Base-by-base conservation (phyloP, 2,888 invertebrate genomes). In the Archaeoteleia sp. region DNA sequence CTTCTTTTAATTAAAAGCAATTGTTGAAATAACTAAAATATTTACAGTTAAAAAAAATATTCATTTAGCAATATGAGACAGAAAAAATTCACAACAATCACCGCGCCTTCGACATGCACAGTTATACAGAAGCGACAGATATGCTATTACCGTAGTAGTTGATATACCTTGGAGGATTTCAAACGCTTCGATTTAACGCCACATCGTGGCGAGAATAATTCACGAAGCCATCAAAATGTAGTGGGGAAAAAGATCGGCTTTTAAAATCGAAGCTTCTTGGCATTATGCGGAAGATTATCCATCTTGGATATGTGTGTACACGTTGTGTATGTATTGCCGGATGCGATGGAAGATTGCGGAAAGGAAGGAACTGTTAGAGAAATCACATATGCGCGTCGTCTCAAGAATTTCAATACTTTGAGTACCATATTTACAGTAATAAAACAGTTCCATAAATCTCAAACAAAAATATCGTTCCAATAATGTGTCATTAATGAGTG, bases 171-270 rank as follows among this genome's bases (percentile, higher is more conserved):
- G 66, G 34, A 58, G 58, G 60, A 74, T 72, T 71, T 65, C 58
- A 69, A 70, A 71, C 72, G 71, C 54, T 67, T 67, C 60, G 70
- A 71, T 68, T 72, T 74, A 78, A 74, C 74, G 71, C 69, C 66
- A 67, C 68, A 68, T 54, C 72, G 70, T 49, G 71, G 63, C 45
- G 39, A 54, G 69, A 74, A 72, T 75, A 72, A 72, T 68, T 70
- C 67, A 57, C 37, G 53, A 40, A 53, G 54, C 53, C 55, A 57
- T 49, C 63, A 57, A 29, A 57, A 51, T 51, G 27, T 57, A 43
- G 15, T 35, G 46, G 54, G 27, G 40, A 37, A 46, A 58, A 54
- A 67, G 55, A 62, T 72, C 46, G 63, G 70, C 67, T 72, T 70
- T 69, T 72, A 74, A 70, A 70, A 71, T 69, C 70, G 49, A 62